Base-by-base conservation (phyloP, 92 coral and sea anemone species). In the Bergia puertoricense region DNA sequence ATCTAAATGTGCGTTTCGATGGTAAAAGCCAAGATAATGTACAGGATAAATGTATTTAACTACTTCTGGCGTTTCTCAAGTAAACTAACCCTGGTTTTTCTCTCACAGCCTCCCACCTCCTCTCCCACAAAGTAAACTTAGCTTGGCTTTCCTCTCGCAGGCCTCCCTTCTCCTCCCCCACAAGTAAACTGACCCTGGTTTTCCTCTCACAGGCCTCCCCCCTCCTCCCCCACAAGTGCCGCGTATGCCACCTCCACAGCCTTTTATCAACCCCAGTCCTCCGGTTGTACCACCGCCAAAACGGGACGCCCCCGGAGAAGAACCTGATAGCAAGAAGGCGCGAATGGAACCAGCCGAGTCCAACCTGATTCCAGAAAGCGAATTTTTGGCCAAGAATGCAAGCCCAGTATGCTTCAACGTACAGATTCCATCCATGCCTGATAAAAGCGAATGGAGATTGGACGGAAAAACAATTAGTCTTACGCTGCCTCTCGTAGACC, bases 371-470 rank as follows among this genome's bases (percentile, higher is more conserved):
- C 99, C 99, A 83, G 99, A 97, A 82, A 89, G 88, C 36, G 90
- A 88, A 56, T 97, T 96, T 91, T 62, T 97, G 71, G 82, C 92
- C 23, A 92, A 86, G 75, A 85, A 93, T 85, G 94, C 98, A 20
- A 92, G 88, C 59, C 94, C 96, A 11, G 99, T 97, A 77, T 91
- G 93, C 66, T 97, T 97, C 86, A 95, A 92, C 73, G 98, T 97
- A 13, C 98, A 94, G 86, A 91, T 97, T 36, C 99, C 99, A 65
- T 87, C 88, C 38, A 84, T 97, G 88, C 99, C 98, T 5, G 99
- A 97, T 43, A 97, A 97, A 88, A 66, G 93, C 83, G 99, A 97
- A 90, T 97, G 99, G 99, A 95, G 92, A 76, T 92, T 96, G 51
- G 96, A 95, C 74, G 99, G 99, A 14, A 94, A 91, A 67, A 90